Conservation (phyloP, 2,888 invertebrate genomes). For the Brachypalpus laphriformis region DNA sequence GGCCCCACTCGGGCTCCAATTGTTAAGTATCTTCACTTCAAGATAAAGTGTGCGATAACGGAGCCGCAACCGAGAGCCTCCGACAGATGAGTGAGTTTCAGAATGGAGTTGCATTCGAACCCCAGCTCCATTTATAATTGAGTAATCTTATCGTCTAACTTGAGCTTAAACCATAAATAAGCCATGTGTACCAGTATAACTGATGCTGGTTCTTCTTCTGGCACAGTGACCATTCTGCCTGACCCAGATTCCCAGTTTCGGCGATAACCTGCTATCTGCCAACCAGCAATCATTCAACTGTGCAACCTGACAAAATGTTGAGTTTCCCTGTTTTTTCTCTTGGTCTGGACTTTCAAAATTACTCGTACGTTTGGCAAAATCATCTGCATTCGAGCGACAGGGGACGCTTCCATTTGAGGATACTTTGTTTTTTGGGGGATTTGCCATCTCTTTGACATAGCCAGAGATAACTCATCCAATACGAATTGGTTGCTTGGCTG, state of each 20-base stretch:
- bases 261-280: constrained; percentile 64
- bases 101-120: constrained; percentile 39
- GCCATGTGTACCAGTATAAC: constrained; percentile 22
- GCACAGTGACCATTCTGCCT: constrained; percentile 39
- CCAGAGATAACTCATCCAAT: constrained; percentile 57
- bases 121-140: constrained; percentile 62
- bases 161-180: constrained; percentile 67
- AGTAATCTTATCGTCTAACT: constrained; percentile 70
- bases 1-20: constrained; percentile 44
- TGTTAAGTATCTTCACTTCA: constrained; percentile 61
- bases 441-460: constrained; percentile 59
- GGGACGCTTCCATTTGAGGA: constrained; percentile 55
- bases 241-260: constrained; percentile 61
- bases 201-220: constrained; percentile 17
- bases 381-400: constrained; percentile 64
- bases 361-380: constrained; percentile 58
- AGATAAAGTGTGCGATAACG: constrained; percentile 67
- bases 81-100: constrained; percentile 55
- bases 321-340: constrained; percentile 25
- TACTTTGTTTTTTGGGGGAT: constrained; percentile 30
- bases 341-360: constrained; percentile 58
- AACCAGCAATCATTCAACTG: constrained; percentile 67
- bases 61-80: constrained; percentile 15
- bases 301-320: constrained; percentile 62
- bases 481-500: constrained; percentile 52